Percentiles rank a stretch among this genome's conserved stretches.
Conservation (phyloP, 64 coral and sea anemone species). For the Astreopora myriophthalma region DNA sequence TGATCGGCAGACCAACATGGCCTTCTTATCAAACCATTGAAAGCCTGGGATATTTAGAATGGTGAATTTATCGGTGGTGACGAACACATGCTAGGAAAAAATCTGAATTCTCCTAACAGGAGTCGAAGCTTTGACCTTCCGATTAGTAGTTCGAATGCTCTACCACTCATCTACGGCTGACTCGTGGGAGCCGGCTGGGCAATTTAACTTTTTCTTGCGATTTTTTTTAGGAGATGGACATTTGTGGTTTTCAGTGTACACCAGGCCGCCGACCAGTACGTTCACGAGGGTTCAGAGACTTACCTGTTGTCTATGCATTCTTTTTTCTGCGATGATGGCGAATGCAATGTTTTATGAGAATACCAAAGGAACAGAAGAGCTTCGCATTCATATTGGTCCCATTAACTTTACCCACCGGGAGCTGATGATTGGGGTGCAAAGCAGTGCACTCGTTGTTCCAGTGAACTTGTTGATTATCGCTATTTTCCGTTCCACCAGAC, state of each 20-base stretch:
- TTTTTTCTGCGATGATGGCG: constrained; percentile 32
- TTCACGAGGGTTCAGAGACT: constrained; percentile 49
- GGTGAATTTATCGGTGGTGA: too few species aligned
- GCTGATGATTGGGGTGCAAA: constrained; percentile 41
- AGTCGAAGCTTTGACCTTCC: too few species aligned
- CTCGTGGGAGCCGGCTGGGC: too few species aligned
- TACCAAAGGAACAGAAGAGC: not conserved
- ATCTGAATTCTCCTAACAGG: too few species aligned
- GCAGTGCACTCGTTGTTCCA: constrained; percentile 22
- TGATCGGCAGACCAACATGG: too few species aligned
- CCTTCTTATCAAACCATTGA: too few species aligned
- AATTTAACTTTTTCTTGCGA: too few species aligned
- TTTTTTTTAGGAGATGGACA: not conserved
- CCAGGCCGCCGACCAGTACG: constrained; percentile 6
- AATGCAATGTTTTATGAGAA: constrained; percentile 71
- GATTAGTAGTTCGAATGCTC: too few species aligned
- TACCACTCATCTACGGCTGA: not conserved
- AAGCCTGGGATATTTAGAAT: too few species aligned
- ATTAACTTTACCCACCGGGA: constrained; percentile 11
- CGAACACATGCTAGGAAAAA: too few species aligned
- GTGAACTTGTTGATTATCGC: constrained; percentile 44
- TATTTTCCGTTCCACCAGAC: constrained; percentile 15
- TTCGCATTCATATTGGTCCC: constrained; percentile 32
- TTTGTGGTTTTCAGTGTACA: constrained; percentile 54
- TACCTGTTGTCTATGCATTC: constrained; percentile 32